A percentile compares a stretch with the other conserved stretches of the same genome.
Conservation (phyloP, 2,888 invertebrate genomes). For the Lymantria monacha region DNA sequence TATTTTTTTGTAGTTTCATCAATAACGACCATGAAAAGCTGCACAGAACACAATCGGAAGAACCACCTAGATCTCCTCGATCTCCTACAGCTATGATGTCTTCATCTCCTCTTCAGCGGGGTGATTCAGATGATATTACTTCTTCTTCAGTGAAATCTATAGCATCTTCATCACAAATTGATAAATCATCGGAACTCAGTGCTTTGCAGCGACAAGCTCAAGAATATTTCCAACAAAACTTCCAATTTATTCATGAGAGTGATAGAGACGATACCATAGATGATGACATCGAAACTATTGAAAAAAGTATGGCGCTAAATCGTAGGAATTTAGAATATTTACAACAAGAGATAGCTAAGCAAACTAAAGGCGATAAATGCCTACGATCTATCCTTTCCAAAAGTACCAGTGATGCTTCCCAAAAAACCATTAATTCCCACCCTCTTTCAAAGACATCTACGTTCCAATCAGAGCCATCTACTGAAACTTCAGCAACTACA, state of each 20-base stretch:
- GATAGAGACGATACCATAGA: slow-evolving; percentile 79
- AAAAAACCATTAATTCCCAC: slow-evolving; percentile 68
- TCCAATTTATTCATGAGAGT: slow-evolving; percentile 79
- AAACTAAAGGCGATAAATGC: slow-evolving; percentile 64
- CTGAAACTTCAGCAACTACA: slow-evolving; percentile 76
- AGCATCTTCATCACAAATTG: slow-evolving; percentile 68
- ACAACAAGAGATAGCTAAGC: slow-evolving; percentile 79
- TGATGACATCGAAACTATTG: slow-evolving; percentile 76
- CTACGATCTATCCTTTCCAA: slow-evolving; percentile 70
- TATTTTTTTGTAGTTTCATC: slow-evolving; percentile 54
- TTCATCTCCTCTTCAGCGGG: slow-evolving; percentile 74
- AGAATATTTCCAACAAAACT: slow-evolving; percentile 79
- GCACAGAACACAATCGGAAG: slow-evolving; percentile 92
- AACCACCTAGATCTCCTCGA: slow-evolving; percentile 88
- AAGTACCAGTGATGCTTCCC: slow-evolving; percentile 71
- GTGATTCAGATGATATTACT: slow-evolving; percentile 71
- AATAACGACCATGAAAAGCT: slow-evolving; percentile 87
- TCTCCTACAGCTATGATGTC: slow-evolving; percentile 79
- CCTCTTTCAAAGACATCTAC: slow-evolving; percentile 76
- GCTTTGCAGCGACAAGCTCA: slow-evolving; percentile 69
- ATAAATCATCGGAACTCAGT: slow-evolving; percentile 71
- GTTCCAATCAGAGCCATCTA: slow-evolving; percentile 79
- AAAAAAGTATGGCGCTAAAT: slow-evolving; percentile 79
- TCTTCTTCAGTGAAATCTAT: slow-evolving; percentile 70
- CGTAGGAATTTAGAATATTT: slow-evolving; percentile 75